Percentiles rank a stretch among this genome's conserved stretches.
Evolutionary conservation across 1,140 invertebrate species (phyloP).

Genomic region (Apis dorsata): DNA sequence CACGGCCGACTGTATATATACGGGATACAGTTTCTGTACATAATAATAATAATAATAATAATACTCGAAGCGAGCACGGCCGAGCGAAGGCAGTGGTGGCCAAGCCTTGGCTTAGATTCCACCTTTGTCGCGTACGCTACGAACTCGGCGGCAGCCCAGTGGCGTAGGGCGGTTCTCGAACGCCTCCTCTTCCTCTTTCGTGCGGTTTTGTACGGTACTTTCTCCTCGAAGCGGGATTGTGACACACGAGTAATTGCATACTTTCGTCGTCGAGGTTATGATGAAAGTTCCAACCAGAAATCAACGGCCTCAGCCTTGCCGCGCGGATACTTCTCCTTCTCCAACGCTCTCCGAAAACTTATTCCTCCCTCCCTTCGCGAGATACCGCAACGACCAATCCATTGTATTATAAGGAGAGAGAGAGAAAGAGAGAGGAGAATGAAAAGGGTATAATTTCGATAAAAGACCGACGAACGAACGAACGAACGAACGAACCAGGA

Average conservation of each 20-base stretch:
- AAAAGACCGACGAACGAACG: too few relatives aligned
- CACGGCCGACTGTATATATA: neutral
- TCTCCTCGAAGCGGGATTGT: conserved; percentile 39
- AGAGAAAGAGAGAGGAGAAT: too few relatives aligned
- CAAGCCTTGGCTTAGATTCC: conserved; percentile 70
- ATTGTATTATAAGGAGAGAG: neutral
- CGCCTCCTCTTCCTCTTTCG: too few relatives aligned
- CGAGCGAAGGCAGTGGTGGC: conserved; percentile 7
- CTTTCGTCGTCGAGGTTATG: conserved; percentile 33
- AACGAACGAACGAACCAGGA: conserved; percentile 28
- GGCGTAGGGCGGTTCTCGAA: conserved; percentile 36
- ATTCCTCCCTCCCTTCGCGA: neutral
- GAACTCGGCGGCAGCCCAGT: conserved; percentile 22
- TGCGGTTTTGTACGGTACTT: conserved; percentile 24
- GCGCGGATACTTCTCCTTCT: too few relatives aligned
- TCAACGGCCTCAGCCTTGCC: neutral
- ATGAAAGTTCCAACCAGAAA: conserved; percentile 38
- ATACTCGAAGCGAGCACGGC: conserved; percentile 12
- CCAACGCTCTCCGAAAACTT: neutral
- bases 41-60: conserved; percentile 13
- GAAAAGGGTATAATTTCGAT: neutral
- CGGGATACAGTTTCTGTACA: neutral
- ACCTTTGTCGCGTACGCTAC: conserved; percentile 54
- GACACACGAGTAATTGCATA: conserved; percentile 46
- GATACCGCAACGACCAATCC: too few relatives aligned